A percentile compares a stretch with the other conserved stretches of the same genome.
phyloP scores from a whole-genome alignment of 2,797 vertebrate species.

The Gobionotothen gibberifrons region DNA sequence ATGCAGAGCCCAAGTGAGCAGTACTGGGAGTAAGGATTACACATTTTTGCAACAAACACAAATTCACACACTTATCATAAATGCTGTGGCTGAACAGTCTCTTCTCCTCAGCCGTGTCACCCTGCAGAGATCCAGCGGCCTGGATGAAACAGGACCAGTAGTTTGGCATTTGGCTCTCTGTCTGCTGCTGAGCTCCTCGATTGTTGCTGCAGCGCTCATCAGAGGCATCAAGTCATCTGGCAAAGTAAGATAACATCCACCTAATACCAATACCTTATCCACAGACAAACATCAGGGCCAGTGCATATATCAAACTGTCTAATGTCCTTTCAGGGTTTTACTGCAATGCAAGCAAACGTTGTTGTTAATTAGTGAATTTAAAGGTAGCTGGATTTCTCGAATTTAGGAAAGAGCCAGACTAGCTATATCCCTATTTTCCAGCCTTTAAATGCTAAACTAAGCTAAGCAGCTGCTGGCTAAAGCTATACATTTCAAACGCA shows the following conservation, averaged over 20 bases:
- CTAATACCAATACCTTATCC: not conserved
- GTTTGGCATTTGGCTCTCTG: conserved; percentile 97
- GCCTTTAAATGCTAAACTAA: not conserved
- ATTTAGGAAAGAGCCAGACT: no score
- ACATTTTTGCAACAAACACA: not conserved
- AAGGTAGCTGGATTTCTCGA: not conserved
- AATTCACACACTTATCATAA: not conserved
- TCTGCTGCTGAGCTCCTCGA: conserved; percentile 89
- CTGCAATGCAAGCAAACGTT: not conserved
- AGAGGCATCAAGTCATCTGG: conserved; percentile 98
- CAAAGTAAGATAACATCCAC: conserved; percentile 85
- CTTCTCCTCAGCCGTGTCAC: conserved; percentile 82
- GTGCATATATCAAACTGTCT: not conserved
- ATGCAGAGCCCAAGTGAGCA: conserved; percentile 91
- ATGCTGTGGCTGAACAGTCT: conserved; percentile 20
- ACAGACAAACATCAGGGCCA: not conserved
- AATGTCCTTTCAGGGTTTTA: not conserved
- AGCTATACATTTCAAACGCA: not conserved
- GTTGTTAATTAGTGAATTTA: no score
- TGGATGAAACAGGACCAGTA: conserved; percentile 90
- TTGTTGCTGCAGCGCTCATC: conserved; percentile 87
- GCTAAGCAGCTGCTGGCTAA: not conserved
- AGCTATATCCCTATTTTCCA: not conserved
- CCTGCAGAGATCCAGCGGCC: conserved; percentile 87
- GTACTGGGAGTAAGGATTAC: conserved; percentile 93